Conservation (phyloP, 2,888 invertebrate genomes). For the Hypsopygia costalis region DNA sequence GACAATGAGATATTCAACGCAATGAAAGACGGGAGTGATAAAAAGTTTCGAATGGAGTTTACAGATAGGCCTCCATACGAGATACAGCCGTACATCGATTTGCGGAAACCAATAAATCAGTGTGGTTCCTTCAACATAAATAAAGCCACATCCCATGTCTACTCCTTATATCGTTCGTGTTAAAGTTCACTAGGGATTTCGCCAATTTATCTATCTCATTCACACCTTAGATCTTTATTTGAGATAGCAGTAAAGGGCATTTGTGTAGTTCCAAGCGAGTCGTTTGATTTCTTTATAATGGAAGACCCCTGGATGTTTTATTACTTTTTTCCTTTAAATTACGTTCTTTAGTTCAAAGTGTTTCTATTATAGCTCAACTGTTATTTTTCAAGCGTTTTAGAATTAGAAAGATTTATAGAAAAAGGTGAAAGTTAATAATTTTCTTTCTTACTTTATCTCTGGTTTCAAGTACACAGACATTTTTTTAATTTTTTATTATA, state of each 20-base stretch:
- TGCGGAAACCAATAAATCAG: constrained; percentile 66
- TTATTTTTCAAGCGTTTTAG: too few relatives aligned
- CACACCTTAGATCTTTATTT: constrained; percentile 35
- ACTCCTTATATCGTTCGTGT: constrained; percentile 43
- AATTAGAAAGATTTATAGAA: too few relatives aligned
- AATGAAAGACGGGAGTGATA: constrained; percentile 32
- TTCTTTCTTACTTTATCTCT: too few relatives aligned
- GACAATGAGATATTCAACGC: constrained; percentile 33
- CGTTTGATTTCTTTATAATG: neutral
- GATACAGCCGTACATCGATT: constrained; percentile 49
- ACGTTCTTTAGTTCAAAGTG: too few relatives aligned
- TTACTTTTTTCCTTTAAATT: too few relatives aligned
- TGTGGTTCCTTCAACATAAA: constrained; percentile 55
- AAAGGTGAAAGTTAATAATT: too few relatives aligned
- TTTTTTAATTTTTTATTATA: too few relatives aligned
- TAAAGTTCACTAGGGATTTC: constrained; percentile 51
- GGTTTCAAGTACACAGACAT: too few relatives aligned
- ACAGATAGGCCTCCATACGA: constrained; percentile 38
- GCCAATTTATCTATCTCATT: constrained; percentile 32
- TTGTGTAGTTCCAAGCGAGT: constrained; percentile 35
- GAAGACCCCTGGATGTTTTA: too few relatives aligned
- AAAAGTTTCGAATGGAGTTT: constrained; percentile 38
- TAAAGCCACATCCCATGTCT: constrained; percentile 46
- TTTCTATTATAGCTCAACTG: too few relatives aligned
- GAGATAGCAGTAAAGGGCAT: constrained; percentile 46